Percentiles rank a stretch among this genome's conserved stretches.
Evolutionary conservation across 2,888 invertebrate genomes (phyloP).

Genomic region (Melinaea menophilus): DNA sequence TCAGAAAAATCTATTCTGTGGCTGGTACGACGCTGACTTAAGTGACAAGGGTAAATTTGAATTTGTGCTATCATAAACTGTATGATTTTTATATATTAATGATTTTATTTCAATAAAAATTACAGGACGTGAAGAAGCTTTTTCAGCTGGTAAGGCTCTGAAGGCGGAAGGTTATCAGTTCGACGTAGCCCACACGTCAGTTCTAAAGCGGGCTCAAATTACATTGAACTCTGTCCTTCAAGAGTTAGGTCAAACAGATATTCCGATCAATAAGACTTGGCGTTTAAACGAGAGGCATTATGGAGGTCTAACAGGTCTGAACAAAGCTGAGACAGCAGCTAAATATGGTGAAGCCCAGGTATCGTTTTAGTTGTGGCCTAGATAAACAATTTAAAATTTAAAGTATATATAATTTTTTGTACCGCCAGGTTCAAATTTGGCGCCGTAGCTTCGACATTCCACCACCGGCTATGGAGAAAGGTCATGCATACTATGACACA

Average conservation of each 20-base stretch:
- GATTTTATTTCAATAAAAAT: constrained; percentile 1
- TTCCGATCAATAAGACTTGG: constrained; percentile 87
- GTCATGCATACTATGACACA: constrained; percentile 84
- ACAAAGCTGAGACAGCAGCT: constrained; percentile 90
- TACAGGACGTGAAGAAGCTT: constrained; percentile 82
- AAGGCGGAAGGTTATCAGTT: constrained; percentile 83
- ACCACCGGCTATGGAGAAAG: constrained; percentile 88
- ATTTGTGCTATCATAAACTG: too few relatives aligned
- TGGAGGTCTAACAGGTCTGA: constrained; percentile 90
- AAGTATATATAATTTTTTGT: constrained; percentile 9
- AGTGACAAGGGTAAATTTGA: constrained; percentile 79
- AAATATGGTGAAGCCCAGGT: constrained; percentile 92
- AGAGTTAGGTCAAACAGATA: constrained; percentile 81
- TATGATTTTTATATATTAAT: constrained; percentile 5
- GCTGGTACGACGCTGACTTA: constrained; percentile 84
- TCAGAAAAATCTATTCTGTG: constrained; percentile 84
- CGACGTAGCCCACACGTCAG: constrained; percentile 89
- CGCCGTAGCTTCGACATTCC: constrained; percentile 89
- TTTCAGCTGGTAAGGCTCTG: constrained; percentile 84
- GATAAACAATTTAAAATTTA: background rate
- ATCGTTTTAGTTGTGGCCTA: constrained; percentile 10
- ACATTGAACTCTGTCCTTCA: constrained; percentile 83
- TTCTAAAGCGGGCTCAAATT: constrained; percentile 86
- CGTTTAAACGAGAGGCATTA: constrained; percentile 92
- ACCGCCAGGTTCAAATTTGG: constrained; percentile 86